Percentiles rank a stretch among this genome's conserved stretches.
Evolutionary conservation across 2,113 vertebrate species (phyloP).

Genomic region (Hydropotes inermis): DNA sequence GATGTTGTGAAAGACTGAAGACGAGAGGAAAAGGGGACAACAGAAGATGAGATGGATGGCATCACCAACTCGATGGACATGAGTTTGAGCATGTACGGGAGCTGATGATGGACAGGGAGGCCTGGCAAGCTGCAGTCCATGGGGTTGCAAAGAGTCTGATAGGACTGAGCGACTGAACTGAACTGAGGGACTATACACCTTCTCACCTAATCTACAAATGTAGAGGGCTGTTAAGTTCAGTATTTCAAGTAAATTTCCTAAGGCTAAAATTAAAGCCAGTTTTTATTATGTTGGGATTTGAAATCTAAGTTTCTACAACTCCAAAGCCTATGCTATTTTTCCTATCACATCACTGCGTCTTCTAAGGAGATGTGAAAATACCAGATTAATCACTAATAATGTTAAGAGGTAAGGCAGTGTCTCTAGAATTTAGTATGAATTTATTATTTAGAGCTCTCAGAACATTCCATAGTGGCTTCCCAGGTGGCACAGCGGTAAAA

Average conservation of each 20-base stretch:
- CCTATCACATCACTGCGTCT: neutral
- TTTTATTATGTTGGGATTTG: neutral
- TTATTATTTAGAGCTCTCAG: slow-evolving; percentile 4
- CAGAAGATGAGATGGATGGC: neutral
- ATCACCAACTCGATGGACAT: neutral
- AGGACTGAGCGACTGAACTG: neutral
- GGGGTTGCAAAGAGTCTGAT: neutral
- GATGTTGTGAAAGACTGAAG: neutral
- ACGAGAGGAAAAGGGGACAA: neutral
- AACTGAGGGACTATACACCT: neutral
- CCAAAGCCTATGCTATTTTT: neutral
- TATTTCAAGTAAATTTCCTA: slow-evolving; percentile 37
- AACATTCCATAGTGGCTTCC: neutral
- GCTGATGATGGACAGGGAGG: neutral
- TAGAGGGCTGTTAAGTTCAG: neutral
- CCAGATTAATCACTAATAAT: neutral
- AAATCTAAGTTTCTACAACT: neutral
- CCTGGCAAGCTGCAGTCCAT: neutral
- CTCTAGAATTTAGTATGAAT: slow-evolving; percentile 35
- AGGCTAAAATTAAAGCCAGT: slow-evolving; percentile 46
- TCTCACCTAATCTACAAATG: neutral
- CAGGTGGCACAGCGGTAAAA: neutral
- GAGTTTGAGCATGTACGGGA: neutral
- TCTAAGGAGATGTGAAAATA: slow-evolving; percentile 19
- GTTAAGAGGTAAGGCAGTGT: neutral